Conservation (phyloP, 2,113 vertebrate genomes). For the Oryzias melastigma region DNA sequence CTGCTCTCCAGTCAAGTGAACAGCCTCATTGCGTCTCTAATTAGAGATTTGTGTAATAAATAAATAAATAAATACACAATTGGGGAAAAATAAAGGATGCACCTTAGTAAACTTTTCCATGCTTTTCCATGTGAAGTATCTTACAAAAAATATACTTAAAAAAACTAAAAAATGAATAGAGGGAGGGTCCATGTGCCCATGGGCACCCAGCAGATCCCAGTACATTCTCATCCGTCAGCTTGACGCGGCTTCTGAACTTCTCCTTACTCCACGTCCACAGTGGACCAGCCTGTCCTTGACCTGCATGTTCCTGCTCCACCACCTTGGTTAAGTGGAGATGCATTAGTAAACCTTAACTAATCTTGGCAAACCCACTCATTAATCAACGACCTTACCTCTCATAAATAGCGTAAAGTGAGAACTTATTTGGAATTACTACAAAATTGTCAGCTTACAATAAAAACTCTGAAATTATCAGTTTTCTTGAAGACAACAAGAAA, state of each 20-base stretch:
- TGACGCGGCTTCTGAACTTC: slow-evolving; percentile 54
- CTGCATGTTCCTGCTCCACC: slow-evolving; percentile 33
- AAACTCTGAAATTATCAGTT: too few species aligned
- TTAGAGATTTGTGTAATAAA: not conserved
- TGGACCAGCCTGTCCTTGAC: slow-evolving; percentile 50
- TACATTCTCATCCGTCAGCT: slow-evolving; percentile 57
- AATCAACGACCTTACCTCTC: slow-evolving; percentile 25
- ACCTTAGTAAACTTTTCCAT: slow-evolving; percentile 35
- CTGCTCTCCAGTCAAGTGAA: not conserved
- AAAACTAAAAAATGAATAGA: slow-evolving; percentile 20
- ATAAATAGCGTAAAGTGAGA: slow-evolving; percentile 22
- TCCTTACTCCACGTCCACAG: slow-evolving; percentile 22
- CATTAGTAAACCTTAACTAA: slow-evolving; percentile 14
- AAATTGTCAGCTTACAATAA: too few species aligned
- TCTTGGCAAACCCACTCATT: slow-evolving; percentile 24
- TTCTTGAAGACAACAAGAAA: too few species aligned
- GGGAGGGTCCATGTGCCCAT: slow-evolving; percentile 17
- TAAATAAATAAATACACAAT: not conserved
- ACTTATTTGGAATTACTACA: not conserved
- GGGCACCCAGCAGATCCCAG: slow-evolving; percentile 38
- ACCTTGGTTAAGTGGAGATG: slow-evolving; percentile 38
- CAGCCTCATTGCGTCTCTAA: not conserved
- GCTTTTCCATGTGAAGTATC: slow-evolving; percentile 1
- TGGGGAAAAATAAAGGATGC: slow-evolving; percentile 5
- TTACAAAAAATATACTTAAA: not conserved